phyloP scores from a whole-genome alignment of 2,113 vertebrate genomes.

The Hemicordylus capensis region DNA sequence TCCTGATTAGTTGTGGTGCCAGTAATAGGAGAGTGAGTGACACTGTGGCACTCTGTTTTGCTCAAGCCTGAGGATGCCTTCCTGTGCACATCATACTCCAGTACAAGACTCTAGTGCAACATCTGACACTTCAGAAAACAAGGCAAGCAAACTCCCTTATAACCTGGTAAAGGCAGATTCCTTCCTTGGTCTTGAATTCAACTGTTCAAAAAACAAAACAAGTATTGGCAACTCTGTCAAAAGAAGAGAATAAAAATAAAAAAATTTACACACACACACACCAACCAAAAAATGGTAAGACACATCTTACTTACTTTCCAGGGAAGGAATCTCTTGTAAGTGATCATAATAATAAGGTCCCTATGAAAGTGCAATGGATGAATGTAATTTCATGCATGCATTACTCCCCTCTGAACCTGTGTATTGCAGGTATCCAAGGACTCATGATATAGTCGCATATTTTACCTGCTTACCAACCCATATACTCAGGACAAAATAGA shows the following conservation, averaged over 20 bases:
- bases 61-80: neutral
- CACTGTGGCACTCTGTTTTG: neutral
- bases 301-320: too few relatives aligned
- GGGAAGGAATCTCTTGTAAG: neutral
- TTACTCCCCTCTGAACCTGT: neutral
- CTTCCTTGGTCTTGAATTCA: accelerated
- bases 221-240: too few relatives aligned
- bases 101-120: slow-evolving; percentile 36
- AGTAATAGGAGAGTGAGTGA: neutral
- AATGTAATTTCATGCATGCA: neutral
- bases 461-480: neutral
- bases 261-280: too few relatives aligned
- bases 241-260: too few relatives aligned
- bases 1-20: neutral
- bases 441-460: neutral
- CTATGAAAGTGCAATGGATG: neutral
- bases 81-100: slow-evolving; percentile 27
- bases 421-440: neutral
- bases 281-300: too few relatives aligned
- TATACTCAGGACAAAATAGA: neutral
- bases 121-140: neutral
- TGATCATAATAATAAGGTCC: neutral
- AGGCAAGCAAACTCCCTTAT: neutral
- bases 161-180: neutral
- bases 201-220: slow-evolving; percentile 32